Conservation (phyloP, 2,797 vertebrate species). For the Eulemur coronatus region DNA sequence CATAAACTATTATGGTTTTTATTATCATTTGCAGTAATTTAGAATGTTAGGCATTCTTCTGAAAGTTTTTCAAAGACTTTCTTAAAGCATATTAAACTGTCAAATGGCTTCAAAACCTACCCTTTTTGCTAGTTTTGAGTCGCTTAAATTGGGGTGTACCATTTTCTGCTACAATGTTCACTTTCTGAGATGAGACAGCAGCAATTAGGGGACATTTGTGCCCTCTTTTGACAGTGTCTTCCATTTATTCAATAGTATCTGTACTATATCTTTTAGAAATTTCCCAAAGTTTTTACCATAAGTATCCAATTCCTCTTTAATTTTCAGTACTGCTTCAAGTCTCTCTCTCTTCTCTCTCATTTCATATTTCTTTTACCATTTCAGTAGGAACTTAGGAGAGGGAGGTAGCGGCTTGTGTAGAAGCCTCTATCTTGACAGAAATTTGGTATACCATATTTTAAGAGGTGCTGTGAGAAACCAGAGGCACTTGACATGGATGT, state of each 20-base stretch:
- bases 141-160: background rate
- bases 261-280: background rate
- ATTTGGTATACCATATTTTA: background rate
- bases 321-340: background rate
- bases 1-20: background rate
- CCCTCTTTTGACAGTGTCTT: background rate
- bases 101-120: background rate
- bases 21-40: background rate
- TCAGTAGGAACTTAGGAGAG: background rate
- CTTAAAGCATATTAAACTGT: background rate
- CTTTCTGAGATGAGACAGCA: background rate
- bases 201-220: background rate
- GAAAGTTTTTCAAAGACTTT: background rate
- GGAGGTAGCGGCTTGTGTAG: background rate
- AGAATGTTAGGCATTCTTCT: background rate
- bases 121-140: background rate
- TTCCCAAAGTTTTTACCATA: no score
- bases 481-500: background rate
- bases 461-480: background rate
- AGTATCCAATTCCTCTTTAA: background rate
- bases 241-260: background rate
- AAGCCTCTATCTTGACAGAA: background rate
- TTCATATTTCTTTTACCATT: background rate
- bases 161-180: background rate
- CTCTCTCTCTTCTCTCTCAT: background rate